Conservation (phyloP, 2,888 invertebrate species). For the Morpho deidamia region DNA sequence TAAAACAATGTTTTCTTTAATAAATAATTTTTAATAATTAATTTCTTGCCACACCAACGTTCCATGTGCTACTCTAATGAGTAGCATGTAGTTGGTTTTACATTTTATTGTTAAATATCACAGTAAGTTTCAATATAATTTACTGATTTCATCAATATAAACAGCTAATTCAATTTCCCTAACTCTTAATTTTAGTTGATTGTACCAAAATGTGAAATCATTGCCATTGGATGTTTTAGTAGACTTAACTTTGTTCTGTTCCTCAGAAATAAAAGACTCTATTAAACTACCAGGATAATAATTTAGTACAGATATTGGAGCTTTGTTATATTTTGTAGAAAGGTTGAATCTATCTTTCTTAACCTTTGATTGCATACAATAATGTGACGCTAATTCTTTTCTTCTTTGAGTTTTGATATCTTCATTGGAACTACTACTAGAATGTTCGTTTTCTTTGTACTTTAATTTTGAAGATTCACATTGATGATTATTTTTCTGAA, state of each 20-base stretch:
- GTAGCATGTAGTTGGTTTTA: too few species aligned
- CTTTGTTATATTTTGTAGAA: neutral
- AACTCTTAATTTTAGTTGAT: slow-evolving; percentile 43
- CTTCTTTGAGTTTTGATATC: neutral
- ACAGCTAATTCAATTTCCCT: slow-evolving; percentile 46
- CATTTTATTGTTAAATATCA: neutral
- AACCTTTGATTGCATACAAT: neutral
- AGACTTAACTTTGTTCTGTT: neutral
- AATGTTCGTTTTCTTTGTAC: neutral
- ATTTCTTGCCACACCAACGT: too few species aligned
- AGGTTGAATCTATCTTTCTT: neutral
- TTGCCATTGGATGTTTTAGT: neutral
- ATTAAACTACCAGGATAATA: neutral
- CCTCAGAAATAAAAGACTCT: neutral
- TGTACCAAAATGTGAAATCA: slow-evolving; percentile 41
- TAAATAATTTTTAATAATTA: too few species aligned
- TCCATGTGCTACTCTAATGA: too few species aligned
- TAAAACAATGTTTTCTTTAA: too few species aligned
- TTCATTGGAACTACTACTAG: neutral
- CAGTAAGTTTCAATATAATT: slow-evolving; percentile 18
- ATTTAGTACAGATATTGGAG: neutral
- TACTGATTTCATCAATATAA: slow-evolving; percentile 52
- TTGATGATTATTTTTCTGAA: neutral
- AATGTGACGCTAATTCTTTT: neutral
- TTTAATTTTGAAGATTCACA: neutral